Percentiles rank a stretch among this genome's conserved stretches.
Evolutionary conservation across 2,888 invertebrate species (phyloP).

Genomic region (Lingula anatina): DNA sequence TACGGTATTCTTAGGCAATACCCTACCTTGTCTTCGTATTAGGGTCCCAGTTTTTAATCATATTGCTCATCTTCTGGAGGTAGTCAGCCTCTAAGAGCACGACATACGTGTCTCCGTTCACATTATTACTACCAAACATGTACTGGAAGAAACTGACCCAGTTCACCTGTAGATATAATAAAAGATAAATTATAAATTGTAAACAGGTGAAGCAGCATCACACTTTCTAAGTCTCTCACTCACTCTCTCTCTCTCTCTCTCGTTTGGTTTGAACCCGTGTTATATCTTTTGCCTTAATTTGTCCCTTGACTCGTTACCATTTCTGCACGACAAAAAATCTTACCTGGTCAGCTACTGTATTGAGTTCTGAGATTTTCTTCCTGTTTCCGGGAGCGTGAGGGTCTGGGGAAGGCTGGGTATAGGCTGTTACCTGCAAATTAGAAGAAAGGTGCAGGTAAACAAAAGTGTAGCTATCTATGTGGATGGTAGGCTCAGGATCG

Average conservation of each 20-base stretch:
- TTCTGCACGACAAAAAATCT: too few relatives aligned
- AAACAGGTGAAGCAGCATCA: too few relatives aligned
- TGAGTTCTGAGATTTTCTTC: constrained; percentile 18
- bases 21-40: too few relatives aligned
- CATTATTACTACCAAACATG: constrained; percentile 44
- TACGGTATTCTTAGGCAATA: too few relatives aligned
- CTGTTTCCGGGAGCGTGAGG: constrained; percentile 25
- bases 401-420: constrained; percentile 19
- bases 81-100: constrained; percentile 57
- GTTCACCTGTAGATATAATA: constrained; percentile 36
- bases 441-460: not conserved
- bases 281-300: too few relatives aligned
- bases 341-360: constrained; percentile 13
- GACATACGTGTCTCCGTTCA: constrained; percentile 57
- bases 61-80: constrained; percentile 54
- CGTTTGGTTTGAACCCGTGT: too few relatives aligned
- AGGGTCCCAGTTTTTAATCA: constrained; percentile 20
- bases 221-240: too few relatives aligned
- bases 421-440: constrained; percentile 20
- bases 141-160: constrained; percentile 27
- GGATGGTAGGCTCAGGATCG: too few relatives aligned
- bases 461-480: not conserved
- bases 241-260: too few relatives aligned
- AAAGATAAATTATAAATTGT: too few relatives aligned
- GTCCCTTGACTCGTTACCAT: too few relatives aligned